Percentiles rank a stretch among this genome's conserved stretches.
Conservation (phyloP, 2,888 invertebrate genomes). For the Stenodema calcarata region DNA sequence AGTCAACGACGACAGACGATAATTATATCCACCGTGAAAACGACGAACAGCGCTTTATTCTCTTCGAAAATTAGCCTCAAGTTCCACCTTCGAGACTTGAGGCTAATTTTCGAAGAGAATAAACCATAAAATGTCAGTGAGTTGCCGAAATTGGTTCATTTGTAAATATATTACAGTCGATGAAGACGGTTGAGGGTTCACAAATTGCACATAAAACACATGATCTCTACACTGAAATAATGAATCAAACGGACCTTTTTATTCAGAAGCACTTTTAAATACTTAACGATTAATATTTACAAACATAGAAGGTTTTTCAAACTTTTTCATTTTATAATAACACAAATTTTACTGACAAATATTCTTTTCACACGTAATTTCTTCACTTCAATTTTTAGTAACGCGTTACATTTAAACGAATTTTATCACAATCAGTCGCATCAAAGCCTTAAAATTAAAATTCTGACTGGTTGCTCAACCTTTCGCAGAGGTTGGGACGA, state of each 20-base stretch:
- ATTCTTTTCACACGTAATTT: neutral
- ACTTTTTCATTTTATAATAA: neutral
- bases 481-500: neutral
- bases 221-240: too few relatives aligned
- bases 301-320: neutral
- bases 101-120: too few relatives aligned
- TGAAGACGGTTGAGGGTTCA: too few relatives aligned
- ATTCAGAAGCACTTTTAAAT: neutral
- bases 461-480: neutral
- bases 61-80: too few relatives aligned
- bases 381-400: neutral
- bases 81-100: too few relatives aligned
- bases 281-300: neutral
- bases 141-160: too few relatives aligned
- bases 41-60: too few relatives aligned
- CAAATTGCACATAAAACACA: too few relatives aligned
- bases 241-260: neutral
- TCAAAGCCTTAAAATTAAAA: slow-evolving; percentile 8
- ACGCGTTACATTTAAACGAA: neutral
- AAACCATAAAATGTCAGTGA: too few relatives aligned
- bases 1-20: too few relatives aligned
- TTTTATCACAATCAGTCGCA: slow-evolving; percentile 45
- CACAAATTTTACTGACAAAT: neutral
- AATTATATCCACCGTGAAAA: too few relatives aligned
- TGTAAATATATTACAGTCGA: too few relatives aligned